phyloP scores from a whole-genome alignment of 2,888 invertebrate genomes.

The Atethmia centrago region DNA sequence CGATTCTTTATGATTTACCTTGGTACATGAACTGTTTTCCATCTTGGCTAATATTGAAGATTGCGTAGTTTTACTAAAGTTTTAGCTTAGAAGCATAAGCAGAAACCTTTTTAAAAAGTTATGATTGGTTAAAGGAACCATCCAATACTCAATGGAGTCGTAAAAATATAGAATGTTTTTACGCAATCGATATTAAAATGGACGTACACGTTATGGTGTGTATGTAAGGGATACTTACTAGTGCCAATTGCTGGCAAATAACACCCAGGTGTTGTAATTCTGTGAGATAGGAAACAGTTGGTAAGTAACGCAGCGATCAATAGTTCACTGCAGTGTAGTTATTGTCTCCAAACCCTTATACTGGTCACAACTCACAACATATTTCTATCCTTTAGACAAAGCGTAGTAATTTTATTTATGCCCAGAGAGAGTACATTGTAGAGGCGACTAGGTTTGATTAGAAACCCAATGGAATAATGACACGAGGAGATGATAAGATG shows the following conservation, averaged over 20 bases:
- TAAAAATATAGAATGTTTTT: background rate
- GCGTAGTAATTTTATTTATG: background rate
- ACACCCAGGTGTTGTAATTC: conserved; percentile 14
- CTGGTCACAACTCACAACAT: background rate
- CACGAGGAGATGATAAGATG: background rate
- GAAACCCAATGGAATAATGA: background rate
- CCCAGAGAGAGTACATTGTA: background rate
- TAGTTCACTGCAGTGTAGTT: conserved; percentile 22
- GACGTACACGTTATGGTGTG: too few relatives aligned
- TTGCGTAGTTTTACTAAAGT: background rate
- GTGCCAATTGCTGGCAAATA: background rate
- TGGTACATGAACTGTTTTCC: background rate
- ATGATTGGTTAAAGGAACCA: background rate
- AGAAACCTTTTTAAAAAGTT: background rate
- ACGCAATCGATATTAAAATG: conserved; percentile 2
- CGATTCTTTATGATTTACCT: background rate
- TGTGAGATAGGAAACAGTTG: conserved; percentile 13
- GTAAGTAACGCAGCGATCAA: conserved; percentile 14
- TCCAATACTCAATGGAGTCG: background rate
- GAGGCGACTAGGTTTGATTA: background rate
- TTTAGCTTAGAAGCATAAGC: background rate
- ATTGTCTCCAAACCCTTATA: conserved; percentile 1
- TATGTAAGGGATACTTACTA: background rate
- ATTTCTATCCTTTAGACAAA: background rate
- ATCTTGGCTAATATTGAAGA: background rate